phyloP scores from a whole-genome alignment of 2,797 vertebrate species.

The Neopelma chrysocephalum region DNA sequence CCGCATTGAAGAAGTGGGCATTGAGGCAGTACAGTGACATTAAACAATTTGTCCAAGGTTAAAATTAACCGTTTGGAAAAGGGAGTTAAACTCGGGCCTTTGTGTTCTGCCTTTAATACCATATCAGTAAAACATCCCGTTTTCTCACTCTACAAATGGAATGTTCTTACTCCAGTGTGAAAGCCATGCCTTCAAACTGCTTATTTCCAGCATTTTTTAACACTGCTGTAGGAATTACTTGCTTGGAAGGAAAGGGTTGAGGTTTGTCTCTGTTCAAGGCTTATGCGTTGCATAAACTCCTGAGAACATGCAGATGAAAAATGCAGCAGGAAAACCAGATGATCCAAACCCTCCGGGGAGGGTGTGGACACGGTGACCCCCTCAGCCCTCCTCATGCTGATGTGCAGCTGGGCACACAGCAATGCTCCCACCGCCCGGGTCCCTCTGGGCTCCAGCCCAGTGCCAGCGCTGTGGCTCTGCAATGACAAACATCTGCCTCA shows the following conservation, averaged over 20 bases:
- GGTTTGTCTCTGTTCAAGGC: not conserved
- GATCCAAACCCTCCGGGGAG: not conserved
- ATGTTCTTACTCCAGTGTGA: not conserved
- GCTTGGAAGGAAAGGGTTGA: not conserved
- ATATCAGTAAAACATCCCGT: not conserved
- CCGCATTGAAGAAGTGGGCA: not conserved
- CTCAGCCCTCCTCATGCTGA: not conserved
- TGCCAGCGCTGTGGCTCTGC: rapidly evolving
- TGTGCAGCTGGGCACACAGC: not conserved
- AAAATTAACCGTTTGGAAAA: not conserved
- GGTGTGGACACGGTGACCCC: not conserved
- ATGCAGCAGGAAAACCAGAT: not conserved
- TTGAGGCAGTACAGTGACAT: not conserved
- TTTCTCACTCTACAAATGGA: not conserved
- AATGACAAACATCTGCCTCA: not conserved
- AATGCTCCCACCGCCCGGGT: not conserved
- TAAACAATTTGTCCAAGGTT: not conserved
- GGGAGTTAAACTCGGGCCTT: not conserved
- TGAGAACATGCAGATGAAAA: not conserved
- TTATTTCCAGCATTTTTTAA: not conserved
- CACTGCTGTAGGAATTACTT: not conserved
- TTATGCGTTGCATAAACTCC: not conserved
- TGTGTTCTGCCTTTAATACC: not conserved
- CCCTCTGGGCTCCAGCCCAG: not conserved
- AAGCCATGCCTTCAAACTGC: not conserved